Percentiles rank a stretch among this genome's conserved stretches.
Conservation (phyloP, 1,140 invertebrate species). For the Nasonia giraulti region DNA sequence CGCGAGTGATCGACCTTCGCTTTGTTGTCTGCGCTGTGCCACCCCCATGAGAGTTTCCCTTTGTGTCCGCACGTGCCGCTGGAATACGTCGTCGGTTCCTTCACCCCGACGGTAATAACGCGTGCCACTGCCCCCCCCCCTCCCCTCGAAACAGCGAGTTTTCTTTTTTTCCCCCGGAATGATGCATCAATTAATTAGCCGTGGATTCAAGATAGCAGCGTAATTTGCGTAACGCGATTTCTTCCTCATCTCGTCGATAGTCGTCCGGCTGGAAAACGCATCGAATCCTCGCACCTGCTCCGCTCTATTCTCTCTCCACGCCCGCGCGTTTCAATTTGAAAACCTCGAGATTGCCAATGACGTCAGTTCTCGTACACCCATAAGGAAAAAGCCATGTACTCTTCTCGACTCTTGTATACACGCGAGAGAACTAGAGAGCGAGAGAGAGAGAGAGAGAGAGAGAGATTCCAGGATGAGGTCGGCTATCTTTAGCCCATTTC, state of each 20-base stretch:
- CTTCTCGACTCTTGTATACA: not conserved
- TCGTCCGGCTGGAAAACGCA: too few species aligned
- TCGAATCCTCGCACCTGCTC: too few species aligned
- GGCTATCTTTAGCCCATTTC: slow-evolving; percentile 38
- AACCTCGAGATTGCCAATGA: not conserved
- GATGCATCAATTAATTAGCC: too few species aligned
- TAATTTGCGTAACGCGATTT: too few species aligned
- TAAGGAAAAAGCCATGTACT: not conserved
- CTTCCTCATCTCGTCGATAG: too few species aligned
- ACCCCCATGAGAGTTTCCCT: slow-evolving; percentile 3
- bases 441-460: not conserved
- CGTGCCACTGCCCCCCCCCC: too few species aligned
- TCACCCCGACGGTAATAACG: not conserved
- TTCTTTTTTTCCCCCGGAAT: not conserved
- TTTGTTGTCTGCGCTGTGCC: too few species aligned
- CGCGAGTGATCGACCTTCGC: not conserved
- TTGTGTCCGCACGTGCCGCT: slow-evolving; percentile 34
- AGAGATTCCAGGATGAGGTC: not conserved
- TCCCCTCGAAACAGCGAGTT: not conserved
- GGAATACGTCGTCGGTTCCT: not conserved
- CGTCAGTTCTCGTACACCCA: not conserved
- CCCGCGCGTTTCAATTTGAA: not conserved
- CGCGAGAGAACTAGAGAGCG: too few species aligned
- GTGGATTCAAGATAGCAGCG: too few species aligned
- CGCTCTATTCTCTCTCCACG: too few species aligned